These are phyloP conservation scores for Epizoanthus fatuus DNA, from an alignment of 92 coral and sea anemone genomes.

Conservation along the genomic window DNA sequence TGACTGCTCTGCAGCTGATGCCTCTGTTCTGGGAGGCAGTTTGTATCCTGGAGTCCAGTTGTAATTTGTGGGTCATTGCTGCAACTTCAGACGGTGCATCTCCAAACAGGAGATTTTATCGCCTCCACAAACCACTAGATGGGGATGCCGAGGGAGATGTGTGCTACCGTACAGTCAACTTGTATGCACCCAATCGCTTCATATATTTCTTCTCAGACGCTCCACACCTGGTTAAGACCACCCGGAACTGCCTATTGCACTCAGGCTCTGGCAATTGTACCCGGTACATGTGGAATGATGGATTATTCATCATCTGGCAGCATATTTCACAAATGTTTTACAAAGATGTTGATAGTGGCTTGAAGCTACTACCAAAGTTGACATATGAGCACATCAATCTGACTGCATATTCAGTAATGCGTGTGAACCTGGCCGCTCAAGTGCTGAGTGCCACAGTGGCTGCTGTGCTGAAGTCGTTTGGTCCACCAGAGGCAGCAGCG, in stretches of 20 bases:
- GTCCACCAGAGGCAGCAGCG: constrained; percentile 1
- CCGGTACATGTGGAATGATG: constrained; percentile 43
- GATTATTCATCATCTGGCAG: neutral
- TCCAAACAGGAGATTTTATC: constrained; percentile 72
- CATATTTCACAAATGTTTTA: neutral
- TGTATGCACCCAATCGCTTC: constrained; percentile 60
- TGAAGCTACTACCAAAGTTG: neutral
- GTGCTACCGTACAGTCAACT: constrained; percentile 42
- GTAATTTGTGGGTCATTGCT: constrained; percentile 61
- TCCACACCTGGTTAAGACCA: constrained; percentile 57
- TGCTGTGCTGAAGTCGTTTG: constrained; percentile 14
- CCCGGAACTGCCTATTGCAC: constrained; percentile 56
- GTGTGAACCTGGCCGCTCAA: constrained; percentile 57
- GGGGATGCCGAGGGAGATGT: constrained; percentile 28
- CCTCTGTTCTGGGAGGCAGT: constrained; percentile 66
- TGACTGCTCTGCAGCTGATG: constrained; percentile 63
- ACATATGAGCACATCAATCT: constrained; percentile 48
- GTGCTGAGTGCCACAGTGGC: constrained; percentile 56
- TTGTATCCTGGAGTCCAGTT: constrained; percentile 5
- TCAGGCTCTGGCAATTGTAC: constrained; percentile 64
- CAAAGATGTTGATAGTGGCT: neutral
- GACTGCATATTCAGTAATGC: constrained; percentile 43
- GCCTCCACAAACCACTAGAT: constrained; percentile 54
- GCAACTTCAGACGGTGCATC: constrained; percentile 71
- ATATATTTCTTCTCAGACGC: constrained; percentile 56